These are phyloP conservation scores for Amblyjoppa fuscipennis DNA, from an alignment of 2,888 invertebrate genomes.

Conservation along the genomic window DNA sequence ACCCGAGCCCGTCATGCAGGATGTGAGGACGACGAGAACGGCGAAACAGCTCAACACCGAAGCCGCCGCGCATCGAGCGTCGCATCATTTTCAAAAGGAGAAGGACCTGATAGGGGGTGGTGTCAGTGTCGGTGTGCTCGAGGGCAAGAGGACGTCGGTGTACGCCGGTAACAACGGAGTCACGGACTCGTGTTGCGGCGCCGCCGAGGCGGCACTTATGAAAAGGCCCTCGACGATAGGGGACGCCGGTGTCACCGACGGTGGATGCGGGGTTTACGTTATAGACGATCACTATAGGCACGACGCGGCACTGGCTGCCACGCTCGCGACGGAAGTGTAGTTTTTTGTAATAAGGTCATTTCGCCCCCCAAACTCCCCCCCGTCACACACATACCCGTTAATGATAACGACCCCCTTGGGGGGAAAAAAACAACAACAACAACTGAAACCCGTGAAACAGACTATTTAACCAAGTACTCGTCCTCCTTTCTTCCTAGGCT, in stretches of 20 bases:
- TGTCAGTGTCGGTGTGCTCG: constrained; percentile 84
- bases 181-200: constrained; percentile 84
- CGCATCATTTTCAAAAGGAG: constrained; percentile 86
- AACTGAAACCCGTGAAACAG: constrained; percentile 11
- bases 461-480: constrained; percentile 40
- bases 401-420: neutral
- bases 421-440: neutral
- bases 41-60: constrained; percentile 95
- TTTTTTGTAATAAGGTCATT: constrained; percentile 80
- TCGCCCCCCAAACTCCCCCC: neutral
- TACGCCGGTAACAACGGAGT: constrained; percentile 76
- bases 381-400: neutral
- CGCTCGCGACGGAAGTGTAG: constrained; percentile 93
- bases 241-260: constrained; percentile 67
- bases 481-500: constrained; percentile 46
- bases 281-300: constrained; percentile 91
- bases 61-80: constrained; percentile 88
- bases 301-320: constrained; percentile 86
- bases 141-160: constrained; percentile 85
- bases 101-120: constrained; percentile 85
- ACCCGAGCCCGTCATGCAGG: constrained; percentile 86
- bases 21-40: constrained; percentile 86
- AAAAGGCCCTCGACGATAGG: constrained; percentile 87
- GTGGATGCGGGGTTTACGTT: constrained; percentile 88
- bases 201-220: constrained; percentile 88